Evolutionary conservation across 2,888 invertebrate genomes (phyloP), one percentile per base, ranked within the genome.

Genomic region (Rugalucina vietnamica): DNA sequence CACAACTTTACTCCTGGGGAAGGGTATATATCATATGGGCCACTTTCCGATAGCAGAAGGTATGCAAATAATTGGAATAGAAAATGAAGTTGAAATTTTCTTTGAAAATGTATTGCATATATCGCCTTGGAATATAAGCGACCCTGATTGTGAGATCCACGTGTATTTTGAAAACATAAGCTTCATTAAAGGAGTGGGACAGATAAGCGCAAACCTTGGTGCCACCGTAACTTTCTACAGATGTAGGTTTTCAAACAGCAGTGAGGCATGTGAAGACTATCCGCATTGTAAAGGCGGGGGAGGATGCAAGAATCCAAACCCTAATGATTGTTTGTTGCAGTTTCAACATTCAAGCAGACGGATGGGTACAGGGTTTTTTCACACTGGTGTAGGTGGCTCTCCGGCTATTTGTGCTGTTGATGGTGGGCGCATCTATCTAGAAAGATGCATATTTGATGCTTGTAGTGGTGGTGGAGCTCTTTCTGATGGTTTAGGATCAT

Each of bases 101-200:
- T 57, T 12, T 8, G 1, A 18, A 10, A 29, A 1, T 1, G 27
- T 8, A 50, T n/a, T 49, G 12, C 50, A 10, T 18, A 34, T 65
- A 29, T 1, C 18, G 1, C 32, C 8, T 3, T 24, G 21, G 18
- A 4, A 27, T 18, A 37, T 1, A 21, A 0, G 24, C n/a, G n/a
- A 27, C 12, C 24, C 49, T 24, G 79, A 79, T 57, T 21, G 29
- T 5, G 10, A 65, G 24, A 57, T 83, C 0, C 24, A 76, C 39
- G 70, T 81, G 21, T 79, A 81, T 79, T 83, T 83, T 74, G 83
- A 86, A 81, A 86, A 81, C 57, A 24, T 86, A 5, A 12, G 14
- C 14, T 83, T 86, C 24, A 74, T 73, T 0, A 24, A 32, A 70
- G 69, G 54, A 2, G 54, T 39, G 4, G 79, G 65, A 5, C 69